Conservation (phyloP, 1,140 invertebrate species). For the Caligus rogercresseyi region DNA sequence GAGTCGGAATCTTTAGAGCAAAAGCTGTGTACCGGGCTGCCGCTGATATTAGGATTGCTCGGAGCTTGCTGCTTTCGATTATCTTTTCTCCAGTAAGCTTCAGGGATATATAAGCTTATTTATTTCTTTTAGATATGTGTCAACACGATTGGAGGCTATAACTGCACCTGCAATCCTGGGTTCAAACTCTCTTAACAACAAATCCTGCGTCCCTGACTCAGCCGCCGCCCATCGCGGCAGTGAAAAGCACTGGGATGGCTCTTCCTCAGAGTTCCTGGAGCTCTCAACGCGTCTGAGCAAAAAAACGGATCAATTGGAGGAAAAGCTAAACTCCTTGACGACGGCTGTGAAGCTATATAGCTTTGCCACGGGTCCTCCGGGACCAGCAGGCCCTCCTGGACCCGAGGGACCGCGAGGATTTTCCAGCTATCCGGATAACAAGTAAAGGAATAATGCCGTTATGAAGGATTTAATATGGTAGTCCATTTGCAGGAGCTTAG, state of each 20-base stretch:
- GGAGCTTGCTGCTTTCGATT: too few relatives aligned
- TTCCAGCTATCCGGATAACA: conserved; percentile 29
- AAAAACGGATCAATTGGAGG: conserved; percentile 1
- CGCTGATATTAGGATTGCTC: too few relatives aligned
- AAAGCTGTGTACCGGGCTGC: too few relatives aligned
- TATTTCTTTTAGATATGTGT: conserved; percentile 29
- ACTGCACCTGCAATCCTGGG: conserved; percentile 37
- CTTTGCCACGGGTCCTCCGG: conserved; percentile 35
- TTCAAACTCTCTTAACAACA: conserved; percentile 36
- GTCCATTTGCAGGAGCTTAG: too few relatives aligned
- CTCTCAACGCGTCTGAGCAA: neutral
- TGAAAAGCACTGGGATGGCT: neutral
- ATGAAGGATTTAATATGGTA: too few relatives aligned
- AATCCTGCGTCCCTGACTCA: conserved; percentile 32
- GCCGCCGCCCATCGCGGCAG: neutral
- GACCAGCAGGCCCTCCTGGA: conserved; percentile 31
- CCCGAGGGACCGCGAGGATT: conserved; percentile 29
- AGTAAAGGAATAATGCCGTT: conserved; percentile 23
- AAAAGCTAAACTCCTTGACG: conserved; percentile 36
- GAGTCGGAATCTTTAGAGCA: too few relatives aligned
- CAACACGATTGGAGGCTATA: conserved; percentile 38
- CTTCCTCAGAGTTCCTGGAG: neutral
- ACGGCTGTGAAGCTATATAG: conserved; percentile 38
- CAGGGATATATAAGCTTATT: neutral
- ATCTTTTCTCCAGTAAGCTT: too few relatives aligned